Evolutionary conservation across 2,113 vertebrate species (phyloP), one percentile per base, ranked within the genome.

Genomic region (Synchiropus splendidus): DNA sequence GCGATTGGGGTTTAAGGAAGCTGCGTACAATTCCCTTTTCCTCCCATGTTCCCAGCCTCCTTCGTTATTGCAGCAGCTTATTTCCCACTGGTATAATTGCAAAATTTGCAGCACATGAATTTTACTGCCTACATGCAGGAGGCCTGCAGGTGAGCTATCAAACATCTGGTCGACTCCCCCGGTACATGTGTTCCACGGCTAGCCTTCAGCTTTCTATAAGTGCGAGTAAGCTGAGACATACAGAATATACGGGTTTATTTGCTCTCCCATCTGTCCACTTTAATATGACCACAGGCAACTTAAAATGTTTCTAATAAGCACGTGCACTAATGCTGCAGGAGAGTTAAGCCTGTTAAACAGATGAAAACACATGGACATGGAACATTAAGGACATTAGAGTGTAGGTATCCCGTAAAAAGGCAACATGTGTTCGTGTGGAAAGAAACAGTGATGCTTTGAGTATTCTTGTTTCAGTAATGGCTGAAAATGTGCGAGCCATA

Each of bases 91-190:
- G 75, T 67, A 69, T 78, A 72, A 75, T 79, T 74, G 71, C 56
- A 67, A 71, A 72, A 70, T 71, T 74, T 73, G 71, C 67, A 58
- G 74, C 31, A 6, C 73, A 70, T 72, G 64, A 62, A 61, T 74
- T 81, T 78, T 77, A 79, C 74, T 72, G 70, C 75, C 75, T 64
- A 42, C 60, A 46, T 49, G 13, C 67, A 70, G 70, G 42, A 49
- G 74, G 77, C 56, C 62, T 69, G 73, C 75, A 84, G 79, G 80
- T 82, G 74, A 70, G 74, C 61, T 56, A 79, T 69, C 67, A 64
- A 79, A 80, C 78, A 82, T 82, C 78, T 80, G 75, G 71, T 55
- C 50, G 61, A 54, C 44, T 78, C 78, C 78, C 74, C 58, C 64
- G 75, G 59, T 78, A 80, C 75, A 65, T 77, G 77, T 59, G 54